Evolutionary conservation across 2,113 vertebrate species (phyloP), one percentile per base, ranked within the genome.

Genomic region (Sula dactylatra): DNA sequence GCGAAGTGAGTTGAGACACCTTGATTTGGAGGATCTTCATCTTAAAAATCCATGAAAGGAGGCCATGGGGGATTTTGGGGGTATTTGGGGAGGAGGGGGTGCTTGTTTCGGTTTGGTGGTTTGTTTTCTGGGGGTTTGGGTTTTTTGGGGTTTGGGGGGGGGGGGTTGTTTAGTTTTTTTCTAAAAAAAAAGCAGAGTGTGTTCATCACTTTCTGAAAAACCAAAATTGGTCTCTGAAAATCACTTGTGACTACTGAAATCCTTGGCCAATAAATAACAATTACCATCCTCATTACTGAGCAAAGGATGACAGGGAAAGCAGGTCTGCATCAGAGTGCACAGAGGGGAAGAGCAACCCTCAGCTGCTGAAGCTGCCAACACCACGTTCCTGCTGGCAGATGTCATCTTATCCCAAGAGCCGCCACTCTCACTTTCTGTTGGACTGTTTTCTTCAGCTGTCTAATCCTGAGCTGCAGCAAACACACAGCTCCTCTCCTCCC

Each of bases 391-490:
- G 45, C 82, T 42, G 44, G 38, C 90, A 96, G 92, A 76, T 87
- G 64, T 87, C 21, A 1, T 36, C 77, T 82, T 73, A 42, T 79
- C 91, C 21, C 50, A 44, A 49, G 56, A 82, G 80, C 84, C 83
- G 34, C 38, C 31, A 12, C 56, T 74, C 64, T 54, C 74, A n/a
- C 50, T 58, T 88, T 82, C 67, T 93, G 55, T 73, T 76, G 64
- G 38, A 20, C 50, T 54, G 5, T 71, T 94, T 47, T 22, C 86
- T 85, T 91, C 64, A 91, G 64, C 89, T 87, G 81, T 54, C 94
- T 78, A 59, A 96, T 85, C 79, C 86, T 59, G 38, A 84, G 55
- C 93, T 61, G 49, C 90, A 62, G 80, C 93, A 84, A 85, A 49
- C 45, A 50, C 42, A 22, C 18, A 17, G 52, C 64, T 83, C 62